Conservation (phyloP, 2,888 invertebrate species). For the Torymus tubicola region DNA sequence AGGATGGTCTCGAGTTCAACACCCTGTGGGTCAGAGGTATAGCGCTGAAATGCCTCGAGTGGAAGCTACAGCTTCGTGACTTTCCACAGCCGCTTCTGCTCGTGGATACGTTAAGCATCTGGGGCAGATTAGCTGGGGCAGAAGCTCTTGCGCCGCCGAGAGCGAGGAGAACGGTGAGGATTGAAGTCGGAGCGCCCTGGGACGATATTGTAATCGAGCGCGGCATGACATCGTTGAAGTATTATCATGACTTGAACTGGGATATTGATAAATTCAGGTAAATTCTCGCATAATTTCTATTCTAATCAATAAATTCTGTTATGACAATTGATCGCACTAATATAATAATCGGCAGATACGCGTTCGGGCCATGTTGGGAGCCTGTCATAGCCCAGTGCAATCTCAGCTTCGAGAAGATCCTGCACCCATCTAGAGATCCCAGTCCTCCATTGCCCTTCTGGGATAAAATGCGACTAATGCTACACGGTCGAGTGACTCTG, state of each 20-base stretch:
- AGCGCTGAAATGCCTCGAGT: constrained; percentile 87
- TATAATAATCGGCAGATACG: constrained; percentile 80
- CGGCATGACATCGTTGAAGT: constrained; percentile 95
- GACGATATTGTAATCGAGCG: constrained; percentile 89
- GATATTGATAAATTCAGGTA: constrained; percentile 92
- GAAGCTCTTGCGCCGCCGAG: constrained; percentile 88
- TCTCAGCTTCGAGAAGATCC: constrained; percentile 90
- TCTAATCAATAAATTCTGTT: not conserved
- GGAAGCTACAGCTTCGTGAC: constrained; percentile 94
- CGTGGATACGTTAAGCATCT: constrained; percentile 89
- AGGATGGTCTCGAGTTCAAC: constrained; percentile 90
- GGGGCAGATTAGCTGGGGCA: constrained; percentile 93
- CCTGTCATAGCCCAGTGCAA: constrained; percentile 95
- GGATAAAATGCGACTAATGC: constrained; percentile 95
- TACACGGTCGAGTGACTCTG: constrained; percentile 95
- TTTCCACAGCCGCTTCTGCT: constrained; percentile 95
- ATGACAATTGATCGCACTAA: not conserved
- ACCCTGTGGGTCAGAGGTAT: constrained; percentile 96
- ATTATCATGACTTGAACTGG: constrained; percentile 98
- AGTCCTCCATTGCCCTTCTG: constrained; percentile 96
- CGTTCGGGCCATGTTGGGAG: constrained; percentile 99
- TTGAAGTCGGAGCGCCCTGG: constrained; percentile 92
- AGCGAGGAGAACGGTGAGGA: constrained; percentile 86
- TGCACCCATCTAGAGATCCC: constrained; percentile 92
- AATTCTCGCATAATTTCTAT: constrained; percentile 79